These are phyloP conservation scores for Oryzias javanicus DNA, from an alignment of 2,113 vertebrate species.

Conservation along the genomic window DNA sequence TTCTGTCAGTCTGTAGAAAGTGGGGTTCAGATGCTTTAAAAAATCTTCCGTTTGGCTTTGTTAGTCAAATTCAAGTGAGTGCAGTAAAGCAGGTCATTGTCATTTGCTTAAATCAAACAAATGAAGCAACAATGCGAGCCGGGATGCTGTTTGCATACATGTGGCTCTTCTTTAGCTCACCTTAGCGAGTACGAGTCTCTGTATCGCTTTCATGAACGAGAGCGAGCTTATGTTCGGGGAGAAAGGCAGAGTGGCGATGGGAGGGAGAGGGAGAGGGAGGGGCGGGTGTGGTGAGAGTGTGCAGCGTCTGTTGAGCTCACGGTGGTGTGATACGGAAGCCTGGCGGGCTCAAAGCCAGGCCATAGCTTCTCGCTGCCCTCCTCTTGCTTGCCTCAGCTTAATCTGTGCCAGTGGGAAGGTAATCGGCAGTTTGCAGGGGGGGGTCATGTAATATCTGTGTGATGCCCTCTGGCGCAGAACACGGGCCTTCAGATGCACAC, in stretches of 20 bases:
- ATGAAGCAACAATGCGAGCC: neutral
- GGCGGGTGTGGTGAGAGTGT: conserved; percentile 45
- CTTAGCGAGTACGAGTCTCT: neutral
- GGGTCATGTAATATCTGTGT: conserved; percentile 60
- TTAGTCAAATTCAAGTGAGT: conserved; percentile 40
- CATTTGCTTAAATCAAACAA: conserved; percentile 24
- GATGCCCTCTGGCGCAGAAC: conserved; percentile 23
- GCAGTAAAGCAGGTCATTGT: neutral
- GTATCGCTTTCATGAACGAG: conserved; percentile 32
- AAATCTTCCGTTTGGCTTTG: conserved; percentile 1
- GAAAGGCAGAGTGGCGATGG: conserved; percentile 18
- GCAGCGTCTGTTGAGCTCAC: conserved; percentile 75
- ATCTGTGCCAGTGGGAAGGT: conserved; percentile 69
- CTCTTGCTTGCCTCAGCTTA: conserved; percentile 76
- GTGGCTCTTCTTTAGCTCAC: neutral
- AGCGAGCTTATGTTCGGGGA: conserved; percentile 41
- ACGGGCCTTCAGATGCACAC: conserved; percentile 5
- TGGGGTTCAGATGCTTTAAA: neutral
- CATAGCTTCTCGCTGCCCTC: conserved; percentile 56
- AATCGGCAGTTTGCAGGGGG: conserved; percentile 69
- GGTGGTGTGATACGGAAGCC: conserved; percentile 87
- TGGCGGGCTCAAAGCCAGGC: conserved; percentile 73
- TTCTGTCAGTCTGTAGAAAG: too few relatives aligned
- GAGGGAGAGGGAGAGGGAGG: conserved; percentile 19
- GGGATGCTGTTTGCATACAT: conserved; percentile 22